A percentile compares a stretch with the other conserved stretches of the same genome.
Conservation (phyloP, 2,888 invertebrate genomes). For the Spialia ferax region DNA sequence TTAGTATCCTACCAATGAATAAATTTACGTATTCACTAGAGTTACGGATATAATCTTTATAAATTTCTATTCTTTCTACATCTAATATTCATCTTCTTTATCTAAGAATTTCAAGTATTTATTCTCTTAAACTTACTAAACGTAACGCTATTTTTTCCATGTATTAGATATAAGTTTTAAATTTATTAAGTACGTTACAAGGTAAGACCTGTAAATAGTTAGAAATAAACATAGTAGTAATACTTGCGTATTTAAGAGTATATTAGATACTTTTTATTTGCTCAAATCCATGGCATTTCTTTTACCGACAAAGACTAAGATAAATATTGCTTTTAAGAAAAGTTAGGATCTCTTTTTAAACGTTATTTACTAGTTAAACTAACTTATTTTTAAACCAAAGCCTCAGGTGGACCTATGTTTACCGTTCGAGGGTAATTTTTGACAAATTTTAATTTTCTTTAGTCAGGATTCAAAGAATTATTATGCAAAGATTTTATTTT, state of each 20-base stretch:
- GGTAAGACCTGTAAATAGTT: slow-evolving; percentile 27
- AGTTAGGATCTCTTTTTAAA: slow-evolving; percentile 70
- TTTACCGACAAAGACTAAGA: slow-evolving; percentile 66
- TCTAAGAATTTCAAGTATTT: slow-evolving; percentile 12
- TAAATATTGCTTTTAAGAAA: slow-evolving; percentile 54
- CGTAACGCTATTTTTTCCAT: not conserved
- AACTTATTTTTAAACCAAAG: slow-evolving; percentile 55
- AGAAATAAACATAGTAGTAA: not conserved
- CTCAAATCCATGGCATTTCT: slow-evolving; percentile 84
- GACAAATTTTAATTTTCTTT: slow-evolving; percentile 47
- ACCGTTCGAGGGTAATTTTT: slow-evolving; percentile 56
- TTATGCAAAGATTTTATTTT: slow-evolving; percentile 52
- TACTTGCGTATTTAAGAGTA: not conserved
- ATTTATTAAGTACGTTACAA: not conserved
- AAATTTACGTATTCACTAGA: slow-evolving; percentile 51
- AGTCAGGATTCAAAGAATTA: slow-evolving; percentile 45
- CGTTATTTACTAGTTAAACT: slow-evolving; percentile 37
- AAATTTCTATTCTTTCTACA: slow-evolving; percentile 23
- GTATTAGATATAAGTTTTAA: slow-evolving; percentile 14
- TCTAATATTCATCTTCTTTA: slow-evolving; percentile 21
- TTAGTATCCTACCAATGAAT: slow-evolving; percentile 75
- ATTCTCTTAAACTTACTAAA: slow-evolving; percentile 3
- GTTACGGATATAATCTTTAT: slow-evolving; percentile 24
- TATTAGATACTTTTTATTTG: slow-evolving; percentile 65
- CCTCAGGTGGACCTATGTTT: slow-evolving; percentile 66